Base-by-base conservation (phyloP, 1,140 invertebrate genomes). In the Drosophila nannoptera region DNA sequence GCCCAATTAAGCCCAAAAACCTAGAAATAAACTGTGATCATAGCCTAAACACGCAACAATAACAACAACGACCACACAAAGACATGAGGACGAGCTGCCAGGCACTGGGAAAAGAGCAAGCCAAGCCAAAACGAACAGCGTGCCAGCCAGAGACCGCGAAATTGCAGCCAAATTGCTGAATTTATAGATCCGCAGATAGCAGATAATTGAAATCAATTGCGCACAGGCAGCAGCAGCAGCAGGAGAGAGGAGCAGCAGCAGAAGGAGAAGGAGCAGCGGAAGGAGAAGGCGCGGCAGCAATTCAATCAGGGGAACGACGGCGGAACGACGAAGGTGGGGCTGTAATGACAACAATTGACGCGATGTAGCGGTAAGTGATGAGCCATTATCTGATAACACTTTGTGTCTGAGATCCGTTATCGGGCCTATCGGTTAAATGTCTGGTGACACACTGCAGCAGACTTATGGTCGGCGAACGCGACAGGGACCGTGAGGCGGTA, bases 401-500 rank as follows among this genome's bases (percentile, higher is more conserved):
- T 31, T 43, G 54, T 63, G 6, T 38, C 2, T 14, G 4, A 49
- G 58, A 33, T 54, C 8, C 43, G 16, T 62, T 33, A 8, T 22
- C 22, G 52, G 4, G 16, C 8, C n/a, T 35, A n/a, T n/a, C n/a
- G n/a, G 49, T 12, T 29, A 61, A 42, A 36, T 61, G 33, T 16
- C 54, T 43, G 31, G 11, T 16, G 29, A 9, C 54, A 38, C 36
- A 50, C 43, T 77, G 52, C 69, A 88, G 84, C 88, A 86, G 88
- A 82, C 84, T 87, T 88, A 91, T 91, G 91, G 90, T 90, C 88
- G 90, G 90, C 87, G 91, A 91, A 88, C 90, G 91, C 87, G 92
- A 92, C 91, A 92, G 92, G 90, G 92, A 92, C 91, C 92, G 92
- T 90, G 91, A 92, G 90, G 91, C 91, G 91, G 92, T 92, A 92